Base-by-base conservation (phyloP, 2,888 invertebrate genomes). In the Aspidiotus rigidus region DNA sequence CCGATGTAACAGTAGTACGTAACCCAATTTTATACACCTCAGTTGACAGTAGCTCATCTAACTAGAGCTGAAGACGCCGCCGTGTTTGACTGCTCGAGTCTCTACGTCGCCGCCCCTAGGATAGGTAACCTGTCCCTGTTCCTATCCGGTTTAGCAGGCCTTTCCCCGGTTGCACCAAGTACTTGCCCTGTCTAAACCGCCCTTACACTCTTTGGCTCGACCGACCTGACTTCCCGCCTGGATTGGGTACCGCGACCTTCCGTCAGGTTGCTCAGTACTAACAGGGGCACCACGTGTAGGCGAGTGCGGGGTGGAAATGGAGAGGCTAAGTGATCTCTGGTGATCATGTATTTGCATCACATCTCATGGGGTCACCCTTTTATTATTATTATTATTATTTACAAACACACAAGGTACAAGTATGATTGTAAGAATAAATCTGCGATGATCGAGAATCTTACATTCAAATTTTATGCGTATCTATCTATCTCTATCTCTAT, bases 101-200 rank as follows among this genome's bases (percentile, higher is more conserved):
- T n/a, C n/a, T 49, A 11, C 49, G 49, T 6, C n/a, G 49, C 49
- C 49, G 49, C n/a, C 49, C 49, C 10, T 49, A 13, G 49, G 49
- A 49, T 49, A 49, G 49, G 49, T 49, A 49, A 49, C 49, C 49
- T 49, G 49, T 49, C 49, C 49, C 49, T 49, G 49, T 49, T n/a
- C 49, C 49, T 49, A 49, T 49, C 49, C 49, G 49, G 49, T 49
- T n/a, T 49, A 49, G 49, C 49, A 49, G 49, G 49, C 49, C 49
- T 49, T 49, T 49, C n/a, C 49, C 49, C 49, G n/a, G n/a, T 49
- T 49, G 49, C n/a, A 49, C 49, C n/a, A n/a, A 49, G 49, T 49
- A 49, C 49, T 49, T 49, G 49, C 49, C 49, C 49, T 49, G n/a
- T 13, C 49, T n/a, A 49, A n/a, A 49, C 49, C 49, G 2, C 49